These are phyloP conservation scores for Euura saliciscinereae DNA, from an alignment of 1,140 invertebrate species.

Conservation along the genomic window DNA sequence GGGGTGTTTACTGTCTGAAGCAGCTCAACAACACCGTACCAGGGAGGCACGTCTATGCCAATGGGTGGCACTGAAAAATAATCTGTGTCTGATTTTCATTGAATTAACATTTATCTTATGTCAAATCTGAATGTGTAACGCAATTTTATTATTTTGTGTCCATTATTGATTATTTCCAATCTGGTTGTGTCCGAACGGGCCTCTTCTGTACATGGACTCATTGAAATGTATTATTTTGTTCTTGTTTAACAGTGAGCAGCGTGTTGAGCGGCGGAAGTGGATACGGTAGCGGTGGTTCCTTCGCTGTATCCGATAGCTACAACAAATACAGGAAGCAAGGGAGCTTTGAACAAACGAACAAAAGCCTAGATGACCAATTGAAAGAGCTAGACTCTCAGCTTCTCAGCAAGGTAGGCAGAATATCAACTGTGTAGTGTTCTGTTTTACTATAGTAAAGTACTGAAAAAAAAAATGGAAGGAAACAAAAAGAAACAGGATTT, in stretches of 20 bases:
- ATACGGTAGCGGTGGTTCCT: conserved; percentile 67
- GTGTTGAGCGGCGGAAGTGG: conserved; percentile 63
- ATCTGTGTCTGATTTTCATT: too few relatives aligned
- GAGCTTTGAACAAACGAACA: conserved; percentile 76
- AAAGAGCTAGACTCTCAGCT: conserved; percentile 80
- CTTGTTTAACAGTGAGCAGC: conserved; percentile 58
- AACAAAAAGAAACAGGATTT: too few relatives aligned
- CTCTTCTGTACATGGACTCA: conserved; percentile 14
- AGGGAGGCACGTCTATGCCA: too few relatives aligned
- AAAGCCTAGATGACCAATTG: conserved; percentile 80
- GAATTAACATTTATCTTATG: too few relatives aligned
- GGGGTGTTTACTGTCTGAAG: too few relatives aligned
- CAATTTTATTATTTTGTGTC: background rate
- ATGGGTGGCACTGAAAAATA: too few relatives aligned
- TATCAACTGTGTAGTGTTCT: conserved; percentile 41
- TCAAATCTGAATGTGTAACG: too few relatives aligned
- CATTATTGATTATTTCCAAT: conserved; percentile 14
- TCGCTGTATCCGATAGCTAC: conserved; percentile 64
- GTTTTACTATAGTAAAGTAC: background rate
- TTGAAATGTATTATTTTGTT: background rate
- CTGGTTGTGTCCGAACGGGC: too few relatives aligned
- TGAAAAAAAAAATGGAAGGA: background rate
- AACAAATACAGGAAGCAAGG: conserved; percentile 64
- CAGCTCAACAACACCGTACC: too few relatives aligned
- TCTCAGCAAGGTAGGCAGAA: conserved; percentile 71